Conservation (phyloP, 1,140 invertebrate genomes). For the Heliconius eleuchia region DNA sequence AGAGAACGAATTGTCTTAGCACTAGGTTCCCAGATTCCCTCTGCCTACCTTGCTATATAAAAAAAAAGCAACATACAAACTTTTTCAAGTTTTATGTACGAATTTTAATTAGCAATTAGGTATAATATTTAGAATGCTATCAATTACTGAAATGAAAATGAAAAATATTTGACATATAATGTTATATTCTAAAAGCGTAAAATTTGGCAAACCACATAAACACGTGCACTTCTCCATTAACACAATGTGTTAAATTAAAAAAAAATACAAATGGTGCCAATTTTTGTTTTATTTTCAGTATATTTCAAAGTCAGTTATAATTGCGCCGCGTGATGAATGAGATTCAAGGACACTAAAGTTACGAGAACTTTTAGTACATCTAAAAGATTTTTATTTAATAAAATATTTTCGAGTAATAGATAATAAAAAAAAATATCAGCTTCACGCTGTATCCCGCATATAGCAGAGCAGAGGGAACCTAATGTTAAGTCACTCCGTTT, state of each 20-base stretch:
- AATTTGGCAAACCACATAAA: constrained; percentile 8
- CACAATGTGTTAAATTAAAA: constrained; percentile 1
- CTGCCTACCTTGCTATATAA: too few species aligned
- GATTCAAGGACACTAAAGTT: background rate
- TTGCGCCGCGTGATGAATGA: background rate
- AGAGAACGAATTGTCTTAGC: too few species aligned
- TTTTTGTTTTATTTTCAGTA: constrained; percentile 14
- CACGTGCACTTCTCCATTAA: background rate
- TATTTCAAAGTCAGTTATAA: constrained; percentile 14
- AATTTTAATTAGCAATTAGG: too few species aligned
- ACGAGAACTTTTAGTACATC: background rate
- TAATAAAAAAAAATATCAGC: too few species aligned
- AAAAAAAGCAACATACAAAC: too few species aligned
- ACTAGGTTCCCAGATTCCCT: too few species aligned
- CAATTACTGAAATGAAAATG: background rate
- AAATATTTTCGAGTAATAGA: too few species aligned
- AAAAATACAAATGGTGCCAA: background rate
- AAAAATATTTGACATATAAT: background rate
- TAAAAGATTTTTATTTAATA: too few species aligned
- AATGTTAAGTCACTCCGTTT: too few species aligned
- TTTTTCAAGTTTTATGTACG: too few species aligned
- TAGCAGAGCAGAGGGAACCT: too few species aligned
- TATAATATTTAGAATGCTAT: background rate
- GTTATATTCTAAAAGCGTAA: background rate
- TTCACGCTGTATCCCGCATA: too few species aligned